phyloP scores from a whole-genome alignment of 30 jellyfish, hydroid and myxozoan genomes.

The Catostylus mosaicus region DNA sequence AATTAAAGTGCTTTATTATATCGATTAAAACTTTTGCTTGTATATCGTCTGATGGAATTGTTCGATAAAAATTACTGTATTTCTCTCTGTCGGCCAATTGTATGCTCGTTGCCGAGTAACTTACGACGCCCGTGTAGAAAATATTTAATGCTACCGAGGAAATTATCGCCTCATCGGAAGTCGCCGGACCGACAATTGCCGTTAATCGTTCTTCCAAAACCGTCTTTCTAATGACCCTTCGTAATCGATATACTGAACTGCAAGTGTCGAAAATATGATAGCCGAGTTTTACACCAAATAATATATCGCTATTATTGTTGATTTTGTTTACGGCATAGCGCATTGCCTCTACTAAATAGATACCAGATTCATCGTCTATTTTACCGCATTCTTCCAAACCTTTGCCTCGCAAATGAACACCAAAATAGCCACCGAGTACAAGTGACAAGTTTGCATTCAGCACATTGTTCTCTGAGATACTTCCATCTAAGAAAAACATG shows the following conservation, averaged over 20 bases:
- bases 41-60: slow-evolving; percentile 53
- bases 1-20: slow-evolving; percentile 39
- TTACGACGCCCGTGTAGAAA: slow-evolving; percentile 22
- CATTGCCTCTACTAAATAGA: slow-evolving; percentile 48
- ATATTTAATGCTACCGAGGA: slow-evolving; percentile 55
- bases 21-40: slow-evolving; percentile 53
- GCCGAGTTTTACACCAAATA: slow-evolving; percentile 49
- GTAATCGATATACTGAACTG: slow-evolving; percentile 18
- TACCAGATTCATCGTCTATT: slow-evolving; percentile 28
- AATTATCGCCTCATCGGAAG: slow-evolving; percentile 64
- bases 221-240: background rate
- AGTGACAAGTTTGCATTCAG: background rate
- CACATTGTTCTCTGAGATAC: too few species aligned
- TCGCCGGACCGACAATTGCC: slow-evolving; percentile 57
- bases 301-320: slow-evolving; percentile 4
- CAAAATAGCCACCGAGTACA: slow-evolving; percentile 47
- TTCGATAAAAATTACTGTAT: slow-evolving; percentile 46
- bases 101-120: slow-evolving; percentile 63
- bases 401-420: slow-evolving; percentile 37
- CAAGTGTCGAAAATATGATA: slow-evolving; percentile 53
- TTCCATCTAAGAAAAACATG: too few species aligned
- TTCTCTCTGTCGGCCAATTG: slow-evolving; percentile 52
- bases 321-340: slow-evolving; percentile 26
- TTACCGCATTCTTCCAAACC: slow-evolving; percentile 47
- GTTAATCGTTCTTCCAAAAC: background rate